A percentile compares a stretch with the other conserved stretches of the same genome.
Conservation (phyloP, 2,797 vertebrate genomes). For the Arvicola amphibius region DNA sequence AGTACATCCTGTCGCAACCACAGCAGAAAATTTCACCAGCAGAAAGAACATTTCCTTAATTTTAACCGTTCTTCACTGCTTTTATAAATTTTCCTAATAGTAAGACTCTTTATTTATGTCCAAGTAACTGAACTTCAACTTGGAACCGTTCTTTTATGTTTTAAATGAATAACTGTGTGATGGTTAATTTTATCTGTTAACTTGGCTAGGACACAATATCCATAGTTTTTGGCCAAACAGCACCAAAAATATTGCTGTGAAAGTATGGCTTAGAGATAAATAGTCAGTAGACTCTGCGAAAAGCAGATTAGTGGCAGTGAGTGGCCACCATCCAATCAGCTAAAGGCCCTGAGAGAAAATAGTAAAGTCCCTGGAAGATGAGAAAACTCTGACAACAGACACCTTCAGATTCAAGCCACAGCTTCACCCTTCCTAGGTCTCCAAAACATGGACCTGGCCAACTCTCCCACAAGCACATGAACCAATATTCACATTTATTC, state of each 20-base stretch:
- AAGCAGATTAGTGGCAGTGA: background rate
- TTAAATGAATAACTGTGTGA: constrained; percentile 68
- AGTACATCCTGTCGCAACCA: constrained; percentile 80
- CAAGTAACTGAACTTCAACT: constrained; percentile 82
- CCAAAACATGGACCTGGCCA: background rate
- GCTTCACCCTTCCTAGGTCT: background rate
- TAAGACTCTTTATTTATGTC: constrained; percentile 83
- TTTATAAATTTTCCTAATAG: constrained; percentile 82
- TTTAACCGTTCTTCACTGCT: constrained; percentile 70
- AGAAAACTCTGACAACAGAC: background rate
- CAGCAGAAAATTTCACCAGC: constrained; percentile 81
- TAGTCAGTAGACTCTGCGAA: background rate
- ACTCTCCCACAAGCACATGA: background rate
- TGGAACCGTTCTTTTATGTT: constrained; percentile 79
- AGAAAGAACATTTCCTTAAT: constrained; percentile 77
- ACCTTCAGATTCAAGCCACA: background rate
- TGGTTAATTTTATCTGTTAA: constrained; percentile 77
- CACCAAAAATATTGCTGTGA: background rate
- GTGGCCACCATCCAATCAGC: background rate
- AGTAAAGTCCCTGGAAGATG: background rate
- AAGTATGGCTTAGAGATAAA: constrained; percentile 5
- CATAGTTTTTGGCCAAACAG: constrained; percentile 67
- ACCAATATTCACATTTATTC: background rate
- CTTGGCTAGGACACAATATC: constrained; percentile 73
- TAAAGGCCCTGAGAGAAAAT: constrained; percentile 22